Base-by-base conservation (phyloP, 1,140 invertebrate species). In the Camponotus vicinus region DNA sequence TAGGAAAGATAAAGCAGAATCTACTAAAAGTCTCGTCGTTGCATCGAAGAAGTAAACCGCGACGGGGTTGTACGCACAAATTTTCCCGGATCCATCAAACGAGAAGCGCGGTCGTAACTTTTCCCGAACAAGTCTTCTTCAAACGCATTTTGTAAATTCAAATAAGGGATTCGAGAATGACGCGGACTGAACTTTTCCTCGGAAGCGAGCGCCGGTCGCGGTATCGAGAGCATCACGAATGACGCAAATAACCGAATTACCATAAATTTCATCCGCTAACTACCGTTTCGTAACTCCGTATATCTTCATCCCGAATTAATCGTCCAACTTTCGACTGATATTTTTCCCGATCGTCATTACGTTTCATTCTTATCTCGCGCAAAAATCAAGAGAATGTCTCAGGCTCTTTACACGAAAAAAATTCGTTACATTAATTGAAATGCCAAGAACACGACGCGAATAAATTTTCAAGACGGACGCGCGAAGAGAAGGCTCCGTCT, bases 61-160 rank as follows among this genome's bases (percentile, higher is more conserved):
- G 77, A 79, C n/a, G 27, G 11, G 45, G 63, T 79, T 79, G 63
- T 79, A 79, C 77, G 77, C 77, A 79, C 77, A 79, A 69, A 79
- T 79, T 79, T 79, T 79, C 63, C 8, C 59, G 32, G 76, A 66
- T 66, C 77, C 63, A 52, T 79, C 77, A 69, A 79, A 69, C 49
- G 49, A 69, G 63, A 69, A 34, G 52, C 37, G 63, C 77, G 63
- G 45, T 8, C 9, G 77, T 69, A 55, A 79, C 42, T 79, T 79
- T 79, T 69, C n/a, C 45, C 63, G 63, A 37, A 27, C 9, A 66
- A 69, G 63, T 69, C 66, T 69, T 15, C 63, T 27, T 69, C 63
- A 69, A 69, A 69, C 45, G 63, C 63, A 79, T 69, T 79, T 79
- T 79, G 42, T 79, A 79, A 79, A 79, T 79, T 79, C 77, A 79